Conservation (phyloP, 2,888 invertebrate species). For the Aromia moschata region DNA sequence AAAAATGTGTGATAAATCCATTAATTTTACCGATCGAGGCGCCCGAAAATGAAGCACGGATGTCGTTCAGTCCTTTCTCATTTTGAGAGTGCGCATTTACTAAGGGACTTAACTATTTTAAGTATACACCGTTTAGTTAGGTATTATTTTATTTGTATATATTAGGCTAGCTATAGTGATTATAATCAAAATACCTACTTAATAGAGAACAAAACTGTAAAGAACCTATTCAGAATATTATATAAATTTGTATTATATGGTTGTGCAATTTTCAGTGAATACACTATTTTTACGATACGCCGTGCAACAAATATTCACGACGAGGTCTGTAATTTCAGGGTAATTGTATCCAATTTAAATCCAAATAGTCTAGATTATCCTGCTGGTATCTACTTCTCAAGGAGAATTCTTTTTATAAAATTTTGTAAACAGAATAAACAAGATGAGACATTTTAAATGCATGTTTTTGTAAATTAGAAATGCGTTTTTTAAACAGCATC, state of each 20-base stretch:
- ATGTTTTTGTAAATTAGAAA: not conserved
- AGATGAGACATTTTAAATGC: not conserved
- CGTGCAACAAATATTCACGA: too few species aligned
- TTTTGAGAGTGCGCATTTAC: constrained; percentile 15
- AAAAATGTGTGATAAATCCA: constrained; percentile 7
- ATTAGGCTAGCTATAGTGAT: constrained; percentile 11
- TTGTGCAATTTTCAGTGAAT: constrained; percentile 24
- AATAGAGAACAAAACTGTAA: constrained; percentile 18
- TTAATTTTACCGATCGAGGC: too few species aligned
- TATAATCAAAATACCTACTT: constrained; percentile 20
- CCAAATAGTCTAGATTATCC: too few species aligned
- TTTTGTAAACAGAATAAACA: not conserved
- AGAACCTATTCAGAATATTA: constrained; percentile 9
- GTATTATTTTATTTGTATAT: constrained; percentile 22
- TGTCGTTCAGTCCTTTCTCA: too few species aligned
- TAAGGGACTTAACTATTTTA: constrained; percentile 19
- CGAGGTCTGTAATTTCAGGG: too few species aligned
- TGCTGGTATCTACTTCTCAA: not conserved
- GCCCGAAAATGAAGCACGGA: too few species aligned
- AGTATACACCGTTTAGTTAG: constrained; percentile 16
- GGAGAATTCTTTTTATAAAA: not conserved
- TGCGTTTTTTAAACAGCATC: not conserved
- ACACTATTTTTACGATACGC: constrained; percentile 18
- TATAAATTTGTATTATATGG: constrained; percentile 20
- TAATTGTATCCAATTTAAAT: too few species aligned